Base-by-base conservation (phyloP, 2,888 invertebrate genomes). In the Stratiomys singularior region DNA sequence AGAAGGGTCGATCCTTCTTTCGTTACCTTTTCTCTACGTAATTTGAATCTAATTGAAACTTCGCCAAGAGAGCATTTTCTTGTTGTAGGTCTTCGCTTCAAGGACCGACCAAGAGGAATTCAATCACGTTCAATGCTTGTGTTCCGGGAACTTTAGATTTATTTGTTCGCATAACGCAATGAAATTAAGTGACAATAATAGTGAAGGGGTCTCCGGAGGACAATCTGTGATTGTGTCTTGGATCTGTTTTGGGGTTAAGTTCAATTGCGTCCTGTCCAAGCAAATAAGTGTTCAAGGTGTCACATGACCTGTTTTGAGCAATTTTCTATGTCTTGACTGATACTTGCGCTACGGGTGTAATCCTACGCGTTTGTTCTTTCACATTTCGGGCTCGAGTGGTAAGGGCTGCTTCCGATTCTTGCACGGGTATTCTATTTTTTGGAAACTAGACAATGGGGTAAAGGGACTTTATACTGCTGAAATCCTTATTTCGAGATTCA, bases 141-240 rank as follows among this genome's bases (percentile, higher is more conserved):
- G 63, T 69, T 46, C 47, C 9, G 11, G 47, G 69, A 69, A 47
- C 46, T 69, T 46, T n/a, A 44, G 69, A 69, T 69, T 69, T 69
- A 46, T 25, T 69, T 69, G 46, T 69, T 44, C 46, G 25, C 69
- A 25, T 47, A 69, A 46, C 47, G 67, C 67, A 67, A 67, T 46
- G 47, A 69, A 69, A 69, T 69, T 69, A 69, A 69, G 69, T 46
- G 69, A 69, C 69, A 69, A 69, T 69, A 69, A 46, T 69, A 25
- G 69, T 69, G 37, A 25, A 69, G 7, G 30, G 46, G 69, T 46
- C 46, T 69, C 69, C 1, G 25, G 23, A 21, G 46, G 25, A 44
- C 69, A 69, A 69, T 44, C 37, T 37, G 3, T 9, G 37, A 25
- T 63, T 63, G 46, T 46, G 21, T 23, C 69, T 23, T 15, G 23